These are phyloP conservation scores for Rosalia funebris DNA, from an alignment of 2,888 invertebrate species.

Conservation along the genomic window DNA sequence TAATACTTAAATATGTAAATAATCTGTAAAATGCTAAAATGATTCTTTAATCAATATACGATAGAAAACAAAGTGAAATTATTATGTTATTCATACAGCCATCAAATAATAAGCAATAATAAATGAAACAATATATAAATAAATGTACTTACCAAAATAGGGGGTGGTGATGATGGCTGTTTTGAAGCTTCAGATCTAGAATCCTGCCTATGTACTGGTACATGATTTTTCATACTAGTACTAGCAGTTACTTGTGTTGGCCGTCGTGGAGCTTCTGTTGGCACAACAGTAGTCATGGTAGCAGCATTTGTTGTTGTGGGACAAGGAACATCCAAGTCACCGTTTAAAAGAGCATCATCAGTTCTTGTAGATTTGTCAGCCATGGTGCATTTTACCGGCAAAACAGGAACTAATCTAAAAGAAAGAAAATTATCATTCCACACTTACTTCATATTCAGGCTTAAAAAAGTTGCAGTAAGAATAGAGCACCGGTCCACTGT, in stretches of 20 bases:
- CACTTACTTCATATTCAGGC: constrained; percentile 72
- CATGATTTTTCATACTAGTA: constrained; percentile 47
- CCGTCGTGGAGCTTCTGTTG: constrained; percentile 55
- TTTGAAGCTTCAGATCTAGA: constrained; percentile 40
- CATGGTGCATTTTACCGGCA: constrained; percentile 65
- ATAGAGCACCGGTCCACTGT: no score
- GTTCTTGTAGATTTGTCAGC: constrained; percentile 79
- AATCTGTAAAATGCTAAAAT: no score
- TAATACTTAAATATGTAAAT: no score
- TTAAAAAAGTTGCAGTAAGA: constrained; percentile 69
- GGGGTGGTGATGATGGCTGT: constrained; percentile 36
- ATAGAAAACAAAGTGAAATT: no score
- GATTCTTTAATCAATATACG: no score
- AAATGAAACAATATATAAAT: no score
- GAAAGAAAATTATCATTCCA: not conserved
- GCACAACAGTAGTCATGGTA: constrained; percentile 66
- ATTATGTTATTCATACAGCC: no score
- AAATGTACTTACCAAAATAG: constrained; percentile 29
- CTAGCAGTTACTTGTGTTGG: constrained; percentile 51
- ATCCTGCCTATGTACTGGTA: constrained; percentile 43
- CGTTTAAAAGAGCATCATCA: constrained; percentile 64
- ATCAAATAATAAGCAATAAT: no score
- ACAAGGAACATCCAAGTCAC: constrained; percentile 52
- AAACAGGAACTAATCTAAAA: constrained; percentile 60
- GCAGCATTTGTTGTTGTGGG: constrained; percentile 67